These are phyloP conservation scores for Drosophila grimshawi DNA, from an alignment of 1,140 invertebrate species.

Conservation along the genomic window DNA sequence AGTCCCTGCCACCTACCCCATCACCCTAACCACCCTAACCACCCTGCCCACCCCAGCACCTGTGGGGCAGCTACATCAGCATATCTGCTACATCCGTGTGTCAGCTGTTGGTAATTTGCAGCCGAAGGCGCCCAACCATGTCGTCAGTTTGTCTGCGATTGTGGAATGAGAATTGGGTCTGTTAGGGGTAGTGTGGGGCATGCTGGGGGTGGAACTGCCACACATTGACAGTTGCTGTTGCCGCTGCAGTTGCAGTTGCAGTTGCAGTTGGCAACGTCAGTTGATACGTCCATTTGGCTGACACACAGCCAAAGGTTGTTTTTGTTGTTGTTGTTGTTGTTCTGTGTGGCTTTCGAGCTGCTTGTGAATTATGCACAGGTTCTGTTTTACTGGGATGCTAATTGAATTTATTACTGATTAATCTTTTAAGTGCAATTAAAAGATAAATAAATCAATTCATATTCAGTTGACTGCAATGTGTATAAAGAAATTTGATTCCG, in stretches of 20 bases:
- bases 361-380: neutral
- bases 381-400: neutral
- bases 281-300: constrained; percentile 41
- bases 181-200: neutral
- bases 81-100: constrained; percentile 59
- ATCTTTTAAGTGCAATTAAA: neutral
- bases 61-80: constrained; percentile 53
- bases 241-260: constrained; percentile 27
- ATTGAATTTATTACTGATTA: neutral
- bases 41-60: constrained; percentile 5
- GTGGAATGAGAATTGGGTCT: constrained; percentile 17
- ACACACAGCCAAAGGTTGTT: neutral
- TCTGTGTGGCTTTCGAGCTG: neutral
- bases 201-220: neutral
- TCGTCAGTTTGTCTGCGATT: constrained; percentile 60
- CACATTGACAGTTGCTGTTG: constrained; percentile 40
- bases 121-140: constrained; percentile 25
- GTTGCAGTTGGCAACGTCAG: constrained; percentile 15
- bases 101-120: constrained; percentile 77
- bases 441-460: neutral
- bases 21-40: neutral
- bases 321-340: neutral
- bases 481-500: too few relatives aligned
- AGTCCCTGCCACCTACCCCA: neutral
- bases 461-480: too few relatives aligned